Conservation (phyloP, 2,888 invertebrate genomes). For the Apamea anceps region DNA sequence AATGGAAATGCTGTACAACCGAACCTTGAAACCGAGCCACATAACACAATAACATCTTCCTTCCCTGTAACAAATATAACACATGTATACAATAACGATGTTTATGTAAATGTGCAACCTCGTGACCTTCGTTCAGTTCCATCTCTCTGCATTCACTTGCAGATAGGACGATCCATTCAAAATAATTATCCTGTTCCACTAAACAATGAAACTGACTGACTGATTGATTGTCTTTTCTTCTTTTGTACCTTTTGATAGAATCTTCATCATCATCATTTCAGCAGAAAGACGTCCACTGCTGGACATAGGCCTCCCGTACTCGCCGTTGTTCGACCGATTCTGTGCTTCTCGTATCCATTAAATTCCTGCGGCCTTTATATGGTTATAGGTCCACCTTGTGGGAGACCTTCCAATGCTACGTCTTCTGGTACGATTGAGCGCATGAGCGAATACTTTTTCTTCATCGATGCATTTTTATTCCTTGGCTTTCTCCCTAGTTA, state of each 20-base stretch:
- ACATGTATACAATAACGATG: conserved; percentile 42
- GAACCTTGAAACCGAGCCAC: conserved; percentile 29
- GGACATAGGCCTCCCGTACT: background rate
- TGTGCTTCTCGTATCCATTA: background rate
- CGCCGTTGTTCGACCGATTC: background rate
- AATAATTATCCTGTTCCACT: background rate
- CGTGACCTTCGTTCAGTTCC: conserved; percentile 80
- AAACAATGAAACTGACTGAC: background rate
- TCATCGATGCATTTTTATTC: background rate
- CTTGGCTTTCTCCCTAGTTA: background rate
- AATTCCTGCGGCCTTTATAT: background rate
- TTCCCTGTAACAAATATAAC: conserved; percentile 37
- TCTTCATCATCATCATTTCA: background rate
- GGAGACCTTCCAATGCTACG: background rate
- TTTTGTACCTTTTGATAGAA: background rate
- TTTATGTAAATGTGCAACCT: conserved; percentile 69
- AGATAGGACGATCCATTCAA: conserved; percentile 51
- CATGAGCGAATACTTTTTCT: background rate
- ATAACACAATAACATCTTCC: conserved; percentile 36
- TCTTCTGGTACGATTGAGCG: background rate
- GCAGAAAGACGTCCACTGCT: background rate
- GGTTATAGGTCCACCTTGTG: background rate
- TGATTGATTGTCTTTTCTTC: background rate
- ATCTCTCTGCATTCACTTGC: conserved; percentile 65
- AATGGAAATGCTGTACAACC: background rate